These are phyloP conservation scores for Lepisosteus osseus DNA, from an alignment of 2,113 vertebrate species.

Conservation along the genomic window DNA sequence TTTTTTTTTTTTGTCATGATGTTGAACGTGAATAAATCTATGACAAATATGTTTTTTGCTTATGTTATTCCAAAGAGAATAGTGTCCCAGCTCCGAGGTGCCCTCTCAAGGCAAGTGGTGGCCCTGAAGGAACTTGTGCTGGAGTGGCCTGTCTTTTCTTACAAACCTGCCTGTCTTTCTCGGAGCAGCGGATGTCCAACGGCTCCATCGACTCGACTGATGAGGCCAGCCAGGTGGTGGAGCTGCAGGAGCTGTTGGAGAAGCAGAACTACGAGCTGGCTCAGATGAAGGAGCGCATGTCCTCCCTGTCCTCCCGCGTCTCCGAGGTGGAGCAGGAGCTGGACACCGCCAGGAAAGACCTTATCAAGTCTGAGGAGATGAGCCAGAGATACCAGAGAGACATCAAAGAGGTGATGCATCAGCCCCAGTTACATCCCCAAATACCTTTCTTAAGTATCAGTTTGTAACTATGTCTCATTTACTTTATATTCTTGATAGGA, in stretches of 20 bases:
- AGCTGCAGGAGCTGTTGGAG: constrained; percentile 94
- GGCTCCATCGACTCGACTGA: constrained; percentile 90
- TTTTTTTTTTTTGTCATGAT: too few relatives aligned
- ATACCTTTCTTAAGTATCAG: not conserved
- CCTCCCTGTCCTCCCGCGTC: constrained; percentile 86
- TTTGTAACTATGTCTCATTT: not conserved
- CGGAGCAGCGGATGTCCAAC: constrained; percentile 84
- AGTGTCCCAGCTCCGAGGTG: too few relatives aligned
- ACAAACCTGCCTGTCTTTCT: not conserved
- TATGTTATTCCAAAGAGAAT: too few relatives aligned
- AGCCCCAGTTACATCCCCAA: too few relatives aligned
- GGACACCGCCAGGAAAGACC: constrained; percentile 92
- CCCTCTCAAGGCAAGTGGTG: too few relatives aligned
- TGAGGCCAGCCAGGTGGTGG: constrained; percentile 89
- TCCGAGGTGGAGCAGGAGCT: constrained; percentile 96
- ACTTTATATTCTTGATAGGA: not conserved
- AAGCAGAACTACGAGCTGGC: constrained; percentile 98
- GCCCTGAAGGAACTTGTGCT: too few relatives aligned
- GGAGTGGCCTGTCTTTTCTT: too few relatives aligned
- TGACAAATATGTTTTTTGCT: too few relatives aligned
- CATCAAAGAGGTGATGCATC: constrained; percentile 85
- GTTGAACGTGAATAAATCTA: too few relatives aligned
- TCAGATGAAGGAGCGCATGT: constrained; percentile 97
- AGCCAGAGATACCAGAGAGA: constrained; percentile 97
- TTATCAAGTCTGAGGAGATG: constrained; percentile 97